Base-by-base conservation (phyloP, 2,888 invertebrate species). In the Baccha elongata region DNA sequence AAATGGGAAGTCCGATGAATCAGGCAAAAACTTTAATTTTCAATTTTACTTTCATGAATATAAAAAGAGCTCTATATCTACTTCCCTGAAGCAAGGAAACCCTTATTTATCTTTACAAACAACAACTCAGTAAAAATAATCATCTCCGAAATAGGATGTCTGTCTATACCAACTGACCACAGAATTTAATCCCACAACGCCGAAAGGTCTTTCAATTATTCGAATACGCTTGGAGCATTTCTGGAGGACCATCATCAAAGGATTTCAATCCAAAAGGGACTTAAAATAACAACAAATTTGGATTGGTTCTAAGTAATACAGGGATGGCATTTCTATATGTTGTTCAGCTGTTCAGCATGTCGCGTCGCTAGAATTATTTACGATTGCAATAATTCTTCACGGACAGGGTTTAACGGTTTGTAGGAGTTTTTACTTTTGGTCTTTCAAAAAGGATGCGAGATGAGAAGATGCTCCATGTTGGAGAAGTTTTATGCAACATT, bases 361-460 rank as follows among this genome's bases (percentile, higher is more conserved):
- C 73, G 17, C 29, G 60, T 73, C 55, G 48, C 62, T 64, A 11
- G 58, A 65, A 58, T 75, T 81, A 81, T 81, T 81, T 71, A 81
- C 52, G 80, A 75, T 71, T 69, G 64, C 69, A 71, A 81, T 81
- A 75, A 75, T 58, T 81, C 69, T 69, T 73, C 42, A 52, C 55
- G 37, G n/a, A 62, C 62, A 55, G 68, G 53, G 26, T 68, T 62
- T 35, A 35, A 32, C 32, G 60, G 58, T 46, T 11, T 55, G 46
- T 53, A 53, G 37, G 8, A 23, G 15, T 26, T n/a, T 60, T 46
- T 52, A n/a, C n/a, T 52, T 53, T 55, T 19, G 5, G 10, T 53
- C 53, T 46, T 29, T 17, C 29, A 19, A 6, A 7, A 15, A 44
- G 19, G 2, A 17, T 3, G 11, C 8, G 19, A 1, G 15, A 10